Base-by-base conservation (phyloP, 1,140 invertebrate species). In the Platyscapa corneri region DNA sequence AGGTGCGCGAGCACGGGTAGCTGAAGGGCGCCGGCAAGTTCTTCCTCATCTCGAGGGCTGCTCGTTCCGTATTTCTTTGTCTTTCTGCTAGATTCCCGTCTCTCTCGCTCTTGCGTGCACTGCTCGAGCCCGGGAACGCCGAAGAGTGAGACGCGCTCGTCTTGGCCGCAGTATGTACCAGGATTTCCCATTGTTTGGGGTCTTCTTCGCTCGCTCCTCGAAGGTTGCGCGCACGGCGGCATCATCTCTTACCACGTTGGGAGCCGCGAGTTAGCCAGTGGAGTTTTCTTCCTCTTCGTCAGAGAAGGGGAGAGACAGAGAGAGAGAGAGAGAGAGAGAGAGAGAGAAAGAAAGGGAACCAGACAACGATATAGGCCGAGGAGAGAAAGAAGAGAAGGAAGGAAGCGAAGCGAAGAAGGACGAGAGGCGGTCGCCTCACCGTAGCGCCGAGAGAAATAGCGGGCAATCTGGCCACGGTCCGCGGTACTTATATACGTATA, bases 401-500 rank as follows among this genome's bases (percentile, higher is more conserved):
- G 79, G 79, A 81, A 81, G 76, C 74, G 56, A 37, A 30, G 46
- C 23, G 53, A 76, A 56, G 67, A 56, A 74, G 80, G 77, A 86
- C 76, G 64, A 30, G 85, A 12, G 77, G 79, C 81, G 27, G 77
- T 82, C 75, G 78, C 81, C 37, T 64, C 56, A 64, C 64, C 87
- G 67, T 85, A 90, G 88, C 23, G 32, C 37, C 32, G 56, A 83
- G 78, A 81, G 78, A 85, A 81, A 81, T 80, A 81, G 84, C 49
- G 77, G 78, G 65, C 77, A 80, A 75, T 74, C 65, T 67, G 76
- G 83, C 64, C 76, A 64, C 34, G 76, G 75, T 79, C 64, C 83
- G 37, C 74, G 60, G 16, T 56, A n/a, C 34, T 37, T 49, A 81
- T 81, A 79, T 70, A 81, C 79, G 39, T 30, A 46, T 42, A 42